Evolutionary conservation across 2,113 vertebrate species (phyloP), one percentile per base, ranked within the genome.

Genomic region (Elephas maximus): DNA sequence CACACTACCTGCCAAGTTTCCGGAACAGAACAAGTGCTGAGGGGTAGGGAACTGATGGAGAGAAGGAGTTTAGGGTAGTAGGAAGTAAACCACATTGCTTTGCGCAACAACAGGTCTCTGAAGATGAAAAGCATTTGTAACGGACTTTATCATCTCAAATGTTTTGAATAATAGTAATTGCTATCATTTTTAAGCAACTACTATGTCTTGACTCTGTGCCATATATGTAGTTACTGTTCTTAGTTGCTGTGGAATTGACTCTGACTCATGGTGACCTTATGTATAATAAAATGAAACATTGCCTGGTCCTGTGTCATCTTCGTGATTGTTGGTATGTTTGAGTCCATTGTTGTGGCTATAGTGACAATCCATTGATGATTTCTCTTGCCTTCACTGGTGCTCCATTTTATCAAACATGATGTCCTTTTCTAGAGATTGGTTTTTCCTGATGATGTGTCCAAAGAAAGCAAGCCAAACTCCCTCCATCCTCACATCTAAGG

Each of bases 1-100:
- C 93, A 74, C 48, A 8, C 93, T 97, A 96, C 95, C 97, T 98
- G 98, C 98, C 98, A 98, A 98, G 97, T 98, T 97, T 98, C 97
- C 94, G 97, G 98, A 98, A 96, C 96, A 95, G 94, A 98, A 95
- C 97, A 94, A 98, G 94, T 88, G 97, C 94, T 93, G 92, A 78
- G 90, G 97, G 97, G 71, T 26, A 48, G 95, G 73, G 91, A 95
- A 62, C 91, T 86, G 96, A 63, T 57, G 90, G 90, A 79, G 94
- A 95, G 87, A 93, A 41, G 89, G 86, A 28, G 96, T 78, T 95
- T 45, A 2, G 97, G 88, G 62, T 65, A 76, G 96, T 63, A 94
- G 95, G 97, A 96, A 98, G 93, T 62, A 57, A 97, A 82, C 69
- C 79, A 67, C 93, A 53, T 24, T 37, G 78, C 93, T 88, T 84